Evolutionary conservation across 2,113 vertebrate species (phyloP).

Genomic region (Poeciliopsis prolifica): DNA sequence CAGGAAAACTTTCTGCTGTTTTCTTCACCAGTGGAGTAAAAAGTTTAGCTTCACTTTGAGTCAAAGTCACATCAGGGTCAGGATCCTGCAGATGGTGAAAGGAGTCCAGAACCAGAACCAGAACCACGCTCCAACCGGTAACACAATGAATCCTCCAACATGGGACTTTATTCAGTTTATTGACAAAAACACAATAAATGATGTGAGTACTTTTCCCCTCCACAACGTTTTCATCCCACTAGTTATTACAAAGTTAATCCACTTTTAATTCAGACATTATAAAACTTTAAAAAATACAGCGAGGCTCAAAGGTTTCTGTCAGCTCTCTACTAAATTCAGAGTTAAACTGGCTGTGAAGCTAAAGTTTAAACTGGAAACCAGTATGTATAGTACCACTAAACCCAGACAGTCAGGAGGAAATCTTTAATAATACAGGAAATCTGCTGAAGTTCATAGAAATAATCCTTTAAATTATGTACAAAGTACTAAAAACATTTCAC

Average conservation of each 20-base stretch:
- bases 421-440: slow-evolving; percentile 23
- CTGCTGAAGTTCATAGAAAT: slow-evolving; percentile 44
- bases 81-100: too few relatives aligned
- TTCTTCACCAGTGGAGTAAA: too few relatives aligned
- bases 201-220: slow-evolving; percentile 49
- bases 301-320: slow-evolving; percentile 22
- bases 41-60: too few relatives aligned
- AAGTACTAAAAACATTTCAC: slow-evolving; percentile 51
- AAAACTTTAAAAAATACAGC: slow-evolving; percentile 42
- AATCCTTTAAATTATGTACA: slow-evolving; percentile 74
- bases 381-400: slow-evolving; percentile 24
- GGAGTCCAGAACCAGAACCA: too few relatives aligned
- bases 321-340: slow-evolving; percentile 4
- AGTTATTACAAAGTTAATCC: slow-evolving; percentile 41
- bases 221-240: slow-evolving; percentile 5
- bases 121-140: background rate
- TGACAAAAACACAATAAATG: slow-evolving; percentile 54
- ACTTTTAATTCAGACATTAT: slow-evolving; percentile 50
- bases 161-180: slow-evolving; percentile 60
- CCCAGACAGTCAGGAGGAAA: background rate
- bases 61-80: too few relatives aligned
- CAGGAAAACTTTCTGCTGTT: too few relatives aligned
- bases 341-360: background rate
- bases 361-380: slow-evolving; percentile 23
- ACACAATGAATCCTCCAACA: background rate